Evolutionary conservation across 2,797 vertebrate genomes (phyloP).

Genomic region (Euthynnus affinis): DNA sequence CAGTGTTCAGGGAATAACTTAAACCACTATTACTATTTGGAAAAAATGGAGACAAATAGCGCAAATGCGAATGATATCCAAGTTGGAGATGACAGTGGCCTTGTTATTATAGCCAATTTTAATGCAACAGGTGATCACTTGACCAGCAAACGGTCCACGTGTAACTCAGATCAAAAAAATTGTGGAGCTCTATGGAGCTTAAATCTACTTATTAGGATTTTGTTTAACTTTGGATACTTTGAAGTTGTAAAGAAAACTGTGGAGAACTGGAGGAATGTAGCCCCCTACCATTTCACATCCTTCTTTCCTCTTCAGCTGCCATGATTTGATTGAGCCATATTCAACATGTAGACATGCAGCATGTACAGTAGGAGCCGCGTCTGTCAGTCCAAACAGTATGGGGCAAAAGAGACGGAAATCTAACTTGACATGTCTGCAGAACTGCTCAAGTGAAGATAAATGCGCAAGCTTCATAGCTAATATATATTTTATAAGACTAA

Average conservation of each 20-base stretch:
- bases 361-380: constrained; percentile 37
- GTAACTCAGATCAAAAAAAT: constrained; percentile 59
- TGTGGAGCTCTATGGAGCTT: constrained; percentile 52
- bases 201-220: constrained; percentile 43
- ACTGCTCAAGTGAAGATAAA: constrained; percentile 62
- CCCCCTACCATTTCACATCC: constrained; percentile 65
- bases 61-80: constrained; percentile 47
- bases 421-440: constrained; percentile 57
- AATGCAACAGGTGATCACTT: constrained; percentile 57
- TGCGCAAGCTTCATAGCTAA: constrained; percentile 48
- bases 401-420: constrained; percentile 53
- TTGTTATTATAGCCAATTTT: constrained; percentile 54
- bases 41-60: constrained; percentile 58
- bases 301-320: constrained; percentile 66
- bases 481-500: constrained; percentile 55
- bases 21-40: constrained; percentile 86
- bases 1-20: constrained; percentile 87
- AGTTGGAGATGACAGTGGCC: constrained; percentile 65
- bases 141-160: constrained; percentile 49
- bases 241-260: constrained; percentile 77
- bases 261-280: constrained; percentile 78
- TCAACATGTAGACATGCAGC: constrained; percentile 61
- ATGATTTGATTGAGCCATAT: constrained; percentile 79
- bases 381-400: constrained; percentile 51
- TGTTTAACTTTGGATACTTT: constrained; percentile 60